phyloP scores from a whole-genome alignment of 1,140 invertebrate species.

The Anoplolepis gracilipes region DNA sequence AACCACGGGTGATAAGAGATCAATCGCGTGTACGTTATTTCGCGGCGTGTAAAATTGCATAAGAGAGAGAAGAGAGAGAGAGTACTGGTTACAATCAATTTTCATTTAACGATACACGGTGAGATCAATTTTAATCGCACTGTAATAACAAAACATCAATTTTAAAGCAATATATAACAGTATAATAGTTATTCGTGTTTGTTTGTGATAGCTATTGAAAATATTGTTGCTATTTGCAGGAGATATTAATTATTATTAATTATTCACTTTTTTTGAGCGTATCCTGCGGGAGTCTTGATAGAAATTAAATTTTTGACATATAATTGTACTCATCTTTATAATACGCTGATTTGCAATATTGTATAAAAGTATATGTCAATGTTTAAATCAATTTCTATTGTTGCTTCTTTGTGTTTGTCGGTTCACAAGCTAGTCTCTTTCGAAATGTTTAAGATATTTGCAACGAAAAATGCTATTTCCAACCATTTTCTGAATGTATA shows the following conservation, averaged over 20 bases:
- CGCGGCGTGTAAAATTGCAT: constrained; percentile 46
- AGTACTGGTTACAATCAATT: constrained; percentile 39
- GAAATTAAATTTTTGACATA: not conserved
- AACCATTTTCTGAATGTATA: constrained; percentile 24
- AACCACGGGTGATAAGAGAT: constrained; percentile 56
- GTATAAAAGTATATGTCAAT: not conserved
- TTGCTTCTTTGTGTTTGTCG: not conserved
- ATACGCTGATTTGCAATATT: not conserved
- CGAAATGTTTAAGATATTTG: constrained; percentile 16
- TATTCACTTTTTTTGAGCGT: not conserved
- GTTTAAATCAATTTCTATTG: not conserved
- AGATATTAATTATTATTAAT: constrained; percentile 4
- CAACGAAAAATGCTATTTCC: constrained; percentile 20
- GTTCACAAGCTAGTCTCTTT: not conserved
- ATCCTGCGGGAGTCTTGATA: too few relatives aligned
- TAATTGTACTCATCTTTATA: not conserved
- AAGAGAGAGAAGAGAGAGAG: not conserved
- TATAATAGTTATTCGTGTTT: not conserved
- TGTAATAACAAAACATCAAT: constrained; percentile 23
- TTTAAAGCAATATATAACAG: not conserved
- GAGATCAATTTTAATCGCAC: constrained; percentile 45
- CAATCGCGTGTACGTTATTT: constrained; percentile 65
- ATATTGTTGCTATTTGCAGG: not conserved
- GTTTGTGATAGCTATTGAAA: not conserved
- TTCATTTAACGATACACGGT: constrained; percentile 32